phyloP scores from a whole-genome alignment of 2,113 vertebrate genomes.

The Chrysemys picta region DNA sequence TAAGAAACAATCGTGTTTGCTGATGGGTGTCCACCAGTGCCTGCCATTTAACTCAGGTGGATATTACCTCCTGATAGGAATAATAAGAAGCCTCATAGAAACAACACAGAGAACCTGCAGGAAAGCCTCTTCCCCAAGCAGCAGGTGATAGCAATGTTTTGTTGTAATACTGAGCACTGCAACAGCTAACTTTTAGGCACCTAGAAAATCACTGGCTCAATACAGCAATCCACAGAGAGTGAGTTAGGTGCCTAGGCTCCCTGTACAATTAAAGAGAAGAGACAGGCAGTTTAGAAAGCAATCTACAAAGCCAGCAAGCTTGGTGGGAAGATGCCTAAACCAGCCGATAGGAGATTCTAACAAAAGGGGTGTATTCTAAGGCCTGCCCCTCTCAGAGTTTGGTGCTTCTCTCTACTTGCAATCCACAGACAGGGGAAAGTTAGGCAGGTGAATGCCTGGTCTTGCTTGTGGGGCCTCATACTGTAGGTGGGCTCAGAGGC shows the following conservation, averaged over 20 bases:
- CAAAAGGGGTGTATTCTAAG: too few relatives aligned
- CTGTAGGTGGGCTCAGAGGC: too few relatives aligned
- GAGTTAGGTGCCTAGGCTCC: not conserved
- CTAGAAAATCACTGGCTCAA: not conserved
- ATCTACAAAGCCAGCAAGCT: not conserved
- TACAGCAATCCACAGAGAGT: not conserved
- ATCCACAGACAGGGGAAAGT: too few relatives aligned
- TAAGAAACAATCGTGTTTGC: conserved; percentile 28
- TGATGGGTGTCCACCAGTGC: accelerated
- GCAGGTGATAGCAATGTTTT: not conserved
- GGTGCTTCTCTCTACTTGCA: too few relatives aligned
- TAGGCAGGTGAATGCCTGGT: too few relatives aligned
- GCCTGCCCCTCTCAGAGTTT: too few relatives aligned
- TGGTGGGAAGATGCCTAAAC: not conserved
- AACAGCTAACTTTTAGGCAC: not conserved
- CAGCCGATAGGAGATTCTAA: too few relatives aligned
- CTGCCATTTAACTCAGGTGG: not conserved
- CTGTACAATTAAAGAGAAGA: not conserved
- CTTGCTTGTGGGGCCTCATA: too few relatives aligned
- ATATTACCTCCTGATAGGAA: not conserved
- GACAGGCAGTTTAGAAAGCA: not conserved
- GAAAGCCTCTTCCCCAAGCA: not conserved
- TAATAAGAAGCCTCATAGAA: not conserved
- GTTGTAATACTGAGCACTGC: not conserved
- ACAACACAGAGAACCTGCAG: not conserved